A percentile compares a stretch with the other conserved stretches of the same genome.
These are phyloP conservation scores for Mamestra configurata DNA, from an alignment of 1,140 invertebrate genomes.

Conservation along the genomic window DNA sequence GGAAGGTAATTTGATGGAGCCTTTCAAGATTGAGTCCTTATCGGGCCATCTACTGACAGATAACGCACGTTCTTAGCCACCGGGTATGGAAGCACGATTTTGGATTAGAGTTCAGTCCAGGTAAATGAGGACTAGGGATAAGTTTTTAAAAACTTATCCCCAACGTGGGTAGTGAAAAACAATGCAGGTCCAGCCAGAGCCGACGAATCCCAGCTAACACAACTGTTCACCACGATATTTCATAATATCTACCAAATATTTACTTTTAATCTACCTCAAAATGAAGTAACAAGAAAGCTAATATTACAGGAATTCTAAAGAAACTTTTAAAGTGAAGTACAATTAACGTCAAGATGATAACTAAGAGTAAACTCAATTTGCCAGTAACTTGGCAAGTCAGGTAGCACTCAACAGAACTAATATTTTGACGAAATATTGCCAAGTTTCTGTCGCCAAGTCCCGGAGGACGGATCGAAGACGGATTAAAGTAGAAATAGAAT, in stretches of 20 bases:
- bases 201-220: no score
- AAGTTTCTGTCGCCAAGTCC: neutral
- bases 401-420: constrained; percentile 24
- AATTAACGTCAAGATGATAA: constrained; percentile 26
- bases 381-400: neutral
- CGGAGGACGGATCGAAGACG: neutral
- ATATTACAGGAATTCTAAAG: neutral
- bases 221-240: no score
- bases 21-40: neutral
- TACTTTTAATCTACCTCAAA: neutral
- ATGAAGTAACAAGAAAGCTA: neutral
- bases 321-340: constrained; percentile 2
- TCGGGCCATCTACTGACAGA: no score
- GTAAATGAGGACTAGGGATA: no score
- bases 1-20: neutral
- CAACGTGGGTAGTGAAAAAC: no score
- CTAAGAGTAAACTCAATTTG: constrained; percentile 16
- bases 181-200: no score
- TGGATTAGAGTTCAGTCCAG: no score
- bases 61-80: no score
- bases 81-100: no score
- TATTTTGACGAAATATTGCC: constrained; percentile 32
- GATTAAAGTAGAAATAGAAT: constrained; percentile 20
- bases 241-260: no score
- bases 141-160: no score